These are phyloP conservation scores for Danio jaintianensis DNA, from an alignment of 2,797 vertebrate genomes.

Conservation along the genomic window DNA sequence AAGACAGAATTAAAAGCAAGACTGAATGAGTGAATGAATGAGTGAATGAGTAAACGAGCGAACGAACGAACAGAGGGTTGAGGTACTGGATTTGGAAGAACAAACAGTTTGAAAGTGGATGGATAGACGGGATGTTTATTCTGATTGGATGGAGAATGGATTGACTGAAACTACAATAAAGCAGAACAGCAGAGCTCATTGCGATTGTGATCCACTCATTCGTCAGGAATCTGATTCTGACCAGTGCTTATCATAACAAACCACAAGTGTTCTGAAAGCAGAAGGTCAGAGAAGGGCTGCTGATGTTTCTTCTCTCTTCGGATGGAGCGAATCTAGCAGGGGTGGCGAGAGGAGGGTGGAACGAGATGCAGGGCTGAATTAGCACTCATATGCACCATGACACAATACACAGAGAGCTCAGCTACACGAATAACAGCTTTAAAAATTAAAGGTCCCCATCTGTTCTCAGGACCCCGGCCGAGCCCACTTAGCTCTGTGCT, in stretches of 20 bases:
- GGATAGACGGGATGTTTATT: background rate
- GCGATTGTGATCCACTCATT: background rate
- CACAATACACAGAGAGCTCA: constrained; percentile 66
- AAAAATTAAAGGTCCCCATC: constrained; percentile 81
- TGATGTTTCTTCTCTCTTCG: constrained; percentile 28
- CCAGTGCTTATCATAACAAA: background rate
- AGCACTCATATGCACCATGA: constrained; percentile 71
- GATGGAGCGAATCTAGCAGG: background rate
- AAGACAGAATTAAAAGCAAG: too few species aligned
- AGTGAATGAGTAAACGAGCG: too few species aligned
- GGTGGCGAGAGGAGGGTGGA: background rate
- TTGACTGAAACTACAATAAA: background rate
- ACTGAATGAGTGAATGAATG: too few species aligned
- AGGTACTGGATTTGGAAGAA: background rate
- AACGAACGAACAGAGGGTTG: background rate
- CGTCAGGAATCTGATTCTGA: background rate
- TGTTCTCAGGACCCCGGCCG: constrained; percentile 65
- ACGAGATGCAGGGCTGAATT: constrained; percentile 67
- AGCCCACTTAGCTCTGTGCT: constrained; percentile 67
- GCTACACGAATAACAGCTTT: constrained; percentile 76
- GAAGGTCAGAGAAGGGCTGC: background rate
- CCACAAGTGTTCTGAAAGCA: background rate
- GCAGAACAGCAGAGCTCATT: background rate
- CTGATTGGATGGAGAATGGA: background rate
- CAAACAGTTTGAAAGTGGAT: background rate